Conservation (phyloP, 2,797 vertebrate species). For the Todus mexicanus region DNA sequence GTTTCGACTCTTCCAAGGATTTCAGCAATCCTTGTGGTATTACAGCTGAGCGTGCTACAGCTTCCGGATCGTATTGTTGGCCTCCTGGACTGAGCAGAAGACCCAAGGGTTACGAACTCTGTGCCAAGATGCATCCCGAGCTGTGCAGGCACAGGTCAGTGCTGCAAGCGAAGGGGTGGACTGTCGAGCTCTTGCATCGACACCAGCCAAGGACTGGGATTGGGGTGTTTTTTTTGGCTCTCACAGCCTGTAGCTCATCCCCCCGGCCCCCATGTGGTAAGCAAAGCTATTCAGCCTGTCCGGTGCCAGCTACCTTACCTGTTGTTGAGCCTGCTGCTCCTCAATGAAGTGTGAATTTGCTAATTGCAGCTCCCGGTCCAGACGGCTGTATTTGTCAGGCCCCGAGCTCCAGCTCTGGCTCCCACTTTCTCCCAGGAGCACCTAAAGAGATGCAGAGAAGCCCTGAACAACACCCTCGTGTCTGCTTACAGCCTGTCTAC, state of each 20-base stretch:
- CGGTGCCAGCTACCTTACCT: constrained; percentile 77
- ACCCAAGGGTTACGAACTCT: neutral
- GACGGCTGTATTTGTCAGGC: constrained; percentile 81
- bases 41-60: neutral
- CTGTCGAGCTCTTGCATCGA: neutral
- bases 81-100: neutral
- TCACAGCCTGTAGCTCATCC: neutral
- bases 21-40: neutral
- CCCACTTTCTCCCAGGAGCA: constrained; percentile 80
- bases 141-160: neutral
- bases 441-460: constrained; percentile 65
- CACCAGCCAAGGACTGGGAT: neutral
- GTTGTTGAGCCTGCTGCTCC: constrained; percentile 92
- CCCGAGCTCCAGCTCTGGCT: constrained; percentile 83
- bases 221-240: neutral
- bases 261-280: neutral
- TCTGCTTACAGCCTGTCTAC: neutral
- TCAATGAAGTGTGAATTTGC: constrained; percentile 94
- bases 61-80: neutral
- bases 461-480: neutral
- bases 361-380: constrained; percentile 85
- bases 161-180: neutral
- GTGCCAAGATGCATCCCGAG: neutral
- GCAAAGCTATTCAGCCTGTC: neutral
- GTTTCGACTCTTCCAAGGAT: neutral